Evolutionary conservation across 2,797 vertebrate species (phyloP), one percentile per base, ranked within the genome.

Genomic region (Sebastiscus tertius): DNA sequence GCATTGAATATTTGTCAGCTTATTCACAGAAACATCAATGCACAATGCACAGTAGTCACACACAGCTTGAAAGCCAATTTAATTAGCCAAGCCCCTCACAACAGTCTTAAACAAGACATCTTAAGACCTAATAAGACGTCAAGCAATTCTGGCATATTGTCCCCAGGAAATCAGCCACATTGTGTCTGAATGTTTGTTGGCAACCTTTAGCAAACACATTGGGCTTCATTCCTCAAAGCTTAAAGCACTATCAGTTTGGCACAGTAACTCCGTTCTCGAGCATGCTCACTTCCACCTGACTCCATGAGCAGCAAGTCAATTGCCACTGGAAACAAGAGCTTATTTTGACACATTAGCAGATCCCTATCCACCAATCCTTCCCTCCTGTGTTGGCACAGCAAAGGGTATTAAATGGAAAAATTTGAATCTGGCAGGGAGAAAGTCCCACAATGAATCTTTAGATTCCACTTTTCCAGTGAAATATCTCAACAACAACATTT

Each of bases 51-150:
- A 73, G 71, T 89, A 91, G 90, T 87, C 90, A 84, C 89, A 89
- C 77, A 66, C 86, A 54, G 90, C 87, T 86, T 87, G 85, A 82
- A 85, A 91, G 93, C 93, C 92, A 94, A 92, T 93, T 95, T 94
- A 93, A 95, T 95, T 94, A 95, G 91, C 87, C 86, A 80, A 92
- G 87, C 82, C 83, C 92, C 88, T 94, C 82, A 84, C 88, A 87
- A 68, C 83, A 79, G 88, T 89, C 87, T 87, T 85, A 87, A 93
- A 92, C 83, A 85, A 93, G 88, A 94, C 87, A 77, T 90, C 89
- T 87, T 87, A 85, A 88, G 84, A 88, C 88, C 87, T 93, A 94
- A 94, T 93, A 93, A 94, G 92, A 92, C 87, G 86, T 95, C 90
- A 93, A 93, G 92, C 89, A 88, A 89, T 82, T 83, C 87, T 87